Evolutionary conservation across 2,888 invertebrate genomes (phyloP).

Genomic region (Rotaria macrura): DNA sequence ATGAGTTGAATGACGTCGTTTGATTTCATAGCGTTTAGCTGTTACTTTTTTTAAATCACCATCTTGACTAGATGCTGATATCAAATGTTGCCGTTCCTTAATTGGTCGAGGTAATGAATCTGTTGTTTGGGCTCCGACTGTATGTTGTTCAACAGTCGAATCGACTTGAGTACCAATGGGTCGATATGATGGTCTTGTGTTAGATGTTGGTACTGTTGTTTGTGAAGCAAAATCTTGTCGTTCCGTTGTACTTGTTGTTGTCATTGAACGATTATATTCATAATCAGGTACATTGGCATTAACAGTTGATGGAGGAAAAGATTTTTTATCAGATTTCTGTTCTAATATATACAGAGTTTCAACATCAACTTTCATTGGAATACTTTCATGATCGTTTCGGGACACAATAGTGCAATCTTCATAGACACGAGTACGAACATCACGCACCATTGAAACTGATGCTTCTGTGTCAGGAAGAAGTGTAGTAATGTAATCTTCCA

Average conservation of each 20-base stretch:
- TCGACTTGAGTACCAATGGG: not conserved
- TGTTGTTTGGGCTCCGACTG: not conserved
- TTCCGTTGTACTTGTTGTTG: not conserved
- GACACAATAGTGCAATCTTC: not conserved
- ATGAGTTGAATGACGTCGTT: not conserved
- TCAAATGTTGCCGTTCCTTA: not conserved
- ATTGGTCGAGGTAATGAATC: not conserved
- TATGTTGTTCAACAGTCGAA: not conserved
- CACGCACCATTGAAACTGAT: not conserved
- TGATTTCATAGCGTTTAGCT: not conserved
- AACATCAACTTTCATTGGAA: not conserved
- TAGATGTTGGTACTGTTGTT: not conserved
- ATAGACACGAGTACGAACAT: not conserved
- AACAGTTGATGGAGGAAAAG: too few relatives aligned
- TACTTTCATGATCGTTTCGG: not conserved
- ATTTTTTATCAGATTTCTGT: not conserved
- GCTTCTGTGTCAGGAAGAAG: not conserved
- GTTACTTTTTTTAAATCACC: not conserved
- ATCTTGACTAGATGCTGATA: not conserved
- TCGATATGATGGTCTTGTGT: not conserved
- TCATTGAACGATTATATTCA: not conserved
- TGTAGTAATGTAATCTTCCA: not conserved
- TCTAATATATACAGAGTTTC: conserved; percentile 6
- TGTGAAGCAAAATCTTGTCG: not conserved
- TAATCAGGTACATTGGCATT: not conserved